These are phyloP conservation scores for Baccha elongata DNA, from an alignment of 2,888 invertebrate species.

Conservation along the genomic window DNA sequence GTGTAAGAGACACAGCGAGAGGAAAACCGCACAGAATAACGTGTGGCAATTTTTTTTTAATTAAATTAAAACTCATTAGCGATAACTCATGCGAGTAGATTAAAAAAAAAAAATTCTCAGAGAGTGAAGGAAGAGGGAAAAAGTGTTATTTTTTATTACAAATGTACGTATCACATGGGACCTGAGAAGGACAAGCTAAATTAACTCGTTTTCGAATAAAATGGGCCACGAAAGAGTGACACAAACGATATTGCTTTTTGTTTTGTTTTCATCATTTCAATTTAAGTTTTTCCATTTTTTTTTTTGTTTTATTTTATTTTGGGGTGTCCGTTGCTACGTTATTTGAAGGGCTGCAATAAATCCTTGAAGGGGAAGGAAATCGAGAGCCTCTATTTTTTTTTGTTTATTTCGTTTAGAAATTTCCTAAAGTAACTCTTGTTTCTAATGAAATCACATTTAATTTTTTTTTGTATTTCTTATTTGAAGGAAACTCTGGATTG, in stretches of 20 bases:
- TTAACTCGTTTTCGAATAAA: conserved; percentile 15
- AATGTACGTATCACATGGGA: conserved; percentile 20
- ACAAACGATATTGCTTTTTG: conserved; percentile 11
- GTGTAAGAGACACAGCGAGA: conserved; percentile 50
- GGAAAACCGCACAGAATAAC: conserved; percentile 73
- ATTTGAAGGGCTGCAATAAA: neutral
- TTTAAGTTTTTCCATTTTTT: conserved; percentile 23
- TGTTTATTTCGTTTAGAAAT: conserved; percentile 17
- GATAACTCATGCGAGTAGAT: conserved; percentile 75
- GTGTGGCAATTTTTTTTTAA: conserved; percentile 74
- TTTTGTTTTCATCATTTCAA: conserved; percentile 25
- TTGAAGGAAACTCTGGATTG: too few relatives aligned
- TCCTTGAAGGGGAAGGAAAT: conserved; percentile 1
- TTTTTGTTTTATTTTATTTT: conserved; percentile 1
- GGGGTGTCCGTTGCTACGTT: neutral
- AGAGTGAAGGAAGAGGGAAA: neutral
- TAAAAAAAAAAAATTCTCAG: conserved; percentile 68
- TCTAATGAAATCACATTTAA: neutral
- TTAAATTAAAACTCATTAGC: conserved; percentile 76
- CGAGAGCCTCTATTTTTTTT: conserved; percentile 8
- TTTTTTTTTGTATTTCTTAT: conserved; percentile 1
- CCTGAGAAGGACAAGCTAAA: conserved; percentile 12
- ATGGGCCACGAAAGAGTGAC: conserved; percentile 20
- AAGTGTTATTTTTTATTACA: conserved; percentile 11
- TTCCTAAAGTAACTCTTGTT: neutral